Percentiles rank a stretch among this genome's conserved stretches.
These are phyloP conservation scores for Prionailurus bengalensis DNA, from an alignment of 2,113 vertebrate species.

Conservation along the genomic window DNA sequence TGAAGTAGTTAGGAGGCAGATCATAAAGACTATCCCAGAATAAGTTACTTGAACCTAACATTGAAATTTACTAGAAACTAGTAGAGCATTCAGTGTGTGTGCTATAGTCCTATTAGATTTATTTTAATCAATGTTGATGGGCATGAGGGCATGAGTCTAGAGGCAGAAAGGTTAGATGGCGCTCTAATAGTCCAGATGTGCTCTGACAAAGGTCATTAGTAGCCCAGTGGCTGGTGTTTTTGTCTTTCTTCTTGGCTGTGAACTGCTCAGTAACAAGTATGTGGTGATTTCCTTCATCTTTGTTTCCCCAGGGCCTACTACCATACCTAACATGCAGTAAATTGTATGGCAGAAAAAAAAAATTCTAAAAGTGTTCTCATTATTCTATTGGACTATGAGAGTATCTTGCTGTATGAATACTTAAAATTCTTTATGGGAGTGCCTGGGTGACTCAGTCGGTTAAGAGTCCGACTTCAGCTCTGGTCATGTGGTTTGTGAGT, in stretches of 20 bases:
- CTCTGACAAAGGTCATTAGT: neutral
- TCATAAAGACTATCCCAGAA: neutral
- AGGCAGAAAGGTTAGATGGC: neutral
- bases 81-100: neutral
- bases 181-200: neutral
- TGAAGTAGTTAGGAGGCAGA: neutral
- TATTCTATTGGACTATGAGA: neutral
- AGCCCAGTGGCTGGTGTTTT: neutral
- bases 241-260: neutral
- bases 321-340: neutral
- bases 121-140: neutral
- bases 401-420: neutral
- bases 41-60: neutral
- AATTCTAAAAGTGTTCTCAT: conserved; percentile 20
- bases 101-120: neutral
- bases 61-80: neutral
- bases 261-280: neutral
- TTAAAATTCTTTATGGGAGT: neutral
- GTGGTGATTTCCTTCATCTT: neutral
- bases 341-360: neutral
- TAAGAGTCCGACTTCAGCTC: too few species aligned
- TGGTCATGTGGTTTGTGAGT: too few species aligned
- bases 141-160: neutral
- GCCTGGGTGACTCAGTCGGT: too few species aligned
- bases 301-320: neutral